These are phyloP conservation scores for Alaudala cheleensis DNA, from an alignment of 2,113 vertebrate genomes.

Conservation along the genomic window DNA sequence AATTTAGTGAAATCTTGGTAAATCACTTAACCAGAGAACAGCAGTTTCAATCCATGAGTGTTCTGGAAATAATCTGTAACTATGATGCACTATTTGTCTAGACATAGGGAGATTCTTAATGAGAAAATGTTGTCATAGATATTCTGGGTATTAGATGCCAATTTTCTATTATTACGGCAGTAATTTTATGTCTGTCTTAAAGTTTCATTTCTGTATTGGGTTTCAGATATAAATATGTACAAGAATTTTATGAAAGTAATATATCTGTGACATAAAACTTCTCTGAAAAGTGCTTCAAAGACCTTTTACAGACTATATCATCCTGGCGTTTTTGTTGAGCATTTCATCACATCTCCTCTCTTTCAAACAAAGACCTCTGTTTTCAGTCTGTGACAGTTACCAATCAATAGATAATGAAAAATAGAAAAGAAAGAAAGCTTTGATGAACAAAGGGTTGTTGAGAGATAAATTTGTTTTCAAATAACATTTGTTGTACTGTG, in stretches of 20 bases:
- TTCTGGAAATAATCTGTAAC: not conserved
- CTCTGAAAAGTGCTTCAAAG: not conserved
- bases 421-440: not conserved
- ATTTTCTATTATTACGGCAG: not conserved
- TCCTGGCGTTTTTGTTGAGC: not conserved
- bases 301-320: not conserved
- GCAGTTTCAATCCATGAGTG: not conserved
- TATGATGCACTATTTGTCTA: not conserved
- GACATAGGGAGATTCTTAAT: not conserved
- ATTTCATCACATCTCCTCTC: not conserved
- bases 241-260: not conserved
- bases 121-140: not conserved
- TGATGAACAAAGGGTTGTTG: not conserved
- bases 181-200: not conserved
- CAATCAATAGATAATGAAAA: not conserved
- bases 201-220: not conserved
- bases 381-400: not conserved
- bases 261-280: not conserved
- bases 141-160: not conserved
- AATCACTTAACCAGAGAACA: not conserved
- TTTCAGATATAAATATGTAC: not conserved
- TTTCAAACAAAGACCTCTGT: not conserved
- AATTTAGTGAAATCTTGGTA: not conserved
- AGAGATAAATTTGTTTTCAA: not conserved
- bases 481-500: not conserved